A percentile compares a stretch with the other conserved stretches of the same genome.
Evolutionary conservation across 2,797 vertebrate species (phyloP).

Genomic region (Thalassophryne amazonica): DNA sequence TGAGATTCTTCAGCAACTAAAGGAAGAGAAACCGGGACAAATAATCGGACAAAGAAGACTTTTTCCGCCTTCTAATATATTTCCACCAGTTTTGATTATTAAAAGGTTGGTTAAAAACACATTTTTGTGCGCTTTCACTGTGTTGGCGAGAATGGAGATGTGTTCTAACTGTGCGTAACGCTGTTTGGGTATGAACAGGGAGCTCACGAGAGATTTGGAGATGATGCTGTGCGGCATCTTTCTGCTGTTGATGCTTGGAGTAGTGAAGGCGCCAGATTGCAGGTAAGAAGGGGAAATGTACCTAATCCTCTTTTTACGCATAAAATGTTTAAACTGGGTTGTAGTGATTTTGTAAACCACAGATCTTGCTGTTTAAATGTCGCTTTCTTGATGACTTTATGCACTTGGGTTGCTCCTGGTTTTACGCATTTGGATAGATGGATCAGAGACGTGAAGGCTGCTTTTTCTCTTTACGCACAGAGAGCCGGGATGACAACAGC

Average conservation of each 20-base stretch:
- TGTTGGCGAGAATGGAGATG: too few relatives aligned
- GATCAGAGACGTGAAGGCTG: background rate
- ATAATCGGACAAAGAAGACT: slow-evolving; percentile 22
- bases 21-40: slow-evolving; percentile 32
- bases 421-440: too few relatives aligned
- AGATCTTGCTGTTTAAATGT: too few relatives aligned
- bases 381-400: slow-evolving; percentile 2
- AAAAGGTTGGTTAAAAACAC: slow-evolving; percentile 64
- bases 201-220: slow-evolving; percentile 35
- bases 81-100: slow-evolving; percentile 15
- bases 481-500: slow-evolving; percentile 86
- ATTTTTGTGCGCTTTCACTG: too few relatives aligned
- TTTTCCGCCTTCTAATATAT: background rate
- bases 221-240: slow-evolving; percentile 83
- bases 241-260: slow-evolving; percentile 79
- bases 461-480: slow-evolving; percentile 51
- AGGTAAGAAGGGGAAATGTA: slow-evolving; percentile 78
- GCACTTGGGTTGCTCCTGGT: slow-evolving; percentile 1
- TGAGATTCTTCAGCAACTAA: slow-evolving; percentile 1
- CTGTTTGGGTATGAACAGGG: slow-evolving; percentile 27
- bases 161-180: slow-evolving; percentile 6
- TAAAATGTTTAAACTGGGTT: background rate
- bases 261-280: slow-evolving; percentile 77
- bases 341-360: too few relatives aligned
- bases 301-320: background rate